Evolutionary conservation across 2,797 vertebrate species (phyloP), one percentile per base, ranked within the genome.

Genomic region (Tragelaphus eurycerus): DNA sequence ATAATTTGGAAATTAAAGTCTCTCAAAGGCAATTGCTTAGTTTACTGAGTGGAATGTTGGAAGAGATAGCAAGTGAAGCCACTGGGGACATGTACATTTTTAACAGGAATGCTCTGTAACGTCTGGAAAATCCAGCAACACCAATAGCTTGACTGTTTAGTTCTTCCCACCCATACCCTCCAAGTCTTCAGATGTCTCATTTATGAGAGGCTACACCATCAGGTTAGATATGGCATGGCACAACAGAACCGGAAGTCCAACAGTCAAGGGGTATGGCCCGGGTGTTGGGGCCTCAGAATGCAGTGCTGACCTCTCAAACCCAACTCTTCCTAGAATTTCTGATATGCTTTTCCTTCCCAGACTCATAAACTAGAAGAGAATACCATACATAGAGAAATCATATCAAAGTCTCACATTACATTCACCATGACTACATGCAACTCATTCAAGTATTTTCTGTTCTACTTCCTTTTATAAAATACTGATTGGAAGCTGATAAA

Each of bases 1-100:
- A 54, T 64, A 4, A 82, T 64, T 92, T 89, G 27, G 43, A 88
- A 88, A 55, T 67, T 67, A 64, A 89, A 93, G n/a, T 60, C 62
- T 91, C 84, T 85, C 17, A 5, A 3, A 59, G 34, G 34, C 54
- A 59, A 16, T 50, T 62, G 29, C 38, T 27, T 31, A 52, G 55
- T 90, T 84, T 38, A 23, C 60, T 55, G 50, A 78, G 21, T 31
- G 38, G 27, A 86, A n/a, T 67, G 17, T 62, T 60, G 23, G 74
- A 19, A 38, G 76, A 86, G 46, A 91, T 29, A 55, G 11, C 6
- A 14, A 89, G 86, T 48, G 84, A 86, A 52, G n/a, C 19, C 19
- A 4, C 0, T 14, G 55, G 10, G 17, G n/a, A 6, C 11, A 27
- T 7, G 29, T 23, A 38, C 31, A 64, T 57, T n/a, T 85, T 94